Conservation (phyloP, 2,888 invertebrate genomes). For the Chymomyza fuscimana region DNA sequence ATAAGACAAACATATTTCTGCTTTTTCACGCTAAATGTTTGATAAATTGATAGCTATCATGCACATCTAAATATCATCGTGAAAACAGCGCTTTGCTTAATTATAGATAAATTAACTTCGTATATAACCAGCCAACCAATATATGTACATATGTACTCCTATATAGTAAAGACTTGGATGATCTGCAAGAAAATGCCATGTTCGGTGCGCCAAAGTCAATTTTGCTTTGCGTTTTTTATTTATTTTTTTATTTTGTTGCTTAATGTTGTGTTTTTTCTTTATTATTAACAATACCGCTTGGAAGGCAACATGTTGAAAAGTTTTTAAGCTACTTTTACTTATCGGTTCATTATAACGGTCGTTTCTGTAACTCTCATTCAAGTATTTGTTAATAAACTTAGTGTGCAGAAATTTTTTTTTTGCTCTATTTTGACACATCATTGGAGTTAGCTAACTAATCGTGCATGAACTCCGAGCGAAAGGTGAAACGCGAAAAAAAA, state of each 20-base stretch:
- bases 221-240: not conserved
- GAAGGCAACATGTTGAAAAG: conserved; percentile 43
- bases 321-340: conserved; percentile 72
- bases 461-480: conserved; percentile 66
- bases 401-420: not conserved
- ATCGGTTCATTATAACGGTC: conserved; percentile 68
- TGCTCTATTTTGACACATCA: conserved; percentile 53
- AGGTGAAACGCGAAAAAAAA: conserved; percentile 38
- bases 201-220: not conserved
- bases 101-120: not conserved
- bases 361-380: not conserved
- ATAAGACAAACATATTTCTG: too few species aligned
- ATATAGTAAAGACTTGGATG: not conserved
- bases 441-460: conserved; percentile 43
- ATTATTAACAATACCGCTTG: not conserved
- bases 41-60: not conserved
- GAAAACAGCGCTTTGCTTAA: not conserved
- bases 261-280: not conserved
- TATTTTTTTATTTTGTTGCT: not conserved
- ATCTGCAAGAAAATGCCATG: not conserved
- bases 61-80: not conserved
- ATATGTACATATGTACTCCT: too few species aligned
- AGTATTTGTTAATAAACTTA: conserved; percentile 7
- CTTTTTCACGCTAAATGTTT: not conserved
- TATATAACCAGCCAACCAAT: too few species aligned